Evolutionary conservation across 1,140 invertebrate species (phyloP), one percentile per base, ranked within the genome.

Genomic region (Drosophila carrolli): DNA sequence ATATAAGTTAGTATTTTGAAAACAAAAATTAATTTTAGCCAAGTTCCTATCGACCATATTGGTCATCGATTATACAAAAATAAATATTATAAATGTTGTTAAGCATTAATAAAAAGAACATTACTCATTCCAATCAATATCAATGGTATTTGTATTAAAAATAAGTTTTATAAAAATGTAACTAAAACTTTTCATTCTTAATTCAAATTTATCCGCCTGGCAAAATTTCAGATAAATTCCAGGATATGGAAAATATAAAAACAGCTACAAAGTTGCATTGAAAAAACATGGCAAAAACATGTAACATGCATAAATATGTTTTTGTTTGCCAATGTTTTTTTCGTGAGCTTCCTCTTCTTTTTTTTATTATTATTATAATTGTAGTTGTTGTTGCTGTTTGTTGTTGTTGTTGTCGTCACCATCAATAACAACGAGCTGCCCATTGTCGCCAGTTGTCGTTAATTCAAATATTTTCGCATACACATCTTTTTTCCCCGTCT

Each of bases 391-490:
- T 67, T 76, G 61, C 27, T 70, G 51, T 27, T 23, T 40, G 38
- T 16, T 48, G 46, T 10, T 68, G 53, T 67, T 76, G 81, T 72
- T 71, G 81, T 76, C 68, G 44, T 61, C 83, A 75, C 56, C 74
- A 78, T 47, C 82, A 57, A 46, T 66, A 77, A 72, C 78, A 84
- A 68, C 63, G 57, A 81, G 82, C 63, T 70, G 74, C 48, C 60
- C 78, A 85, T 85, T 85, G 81, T 85, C 81, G 82, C 79, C 79
- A 75, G 61, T 55, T 63, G 80, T 82, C 80, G 80, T 82, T 82
- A 82, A 82, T 82, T 82, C 80, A 82, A 82, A 82, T 83, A 82
- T 82, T 71, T 71, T 71, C 65, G 32, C 53, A 57, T 58, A 50
- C 23, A 71, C 43, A 41, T 27, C 29, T 48, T 68, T 70, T 70